Base-by-base conservation (phyloP, 2,888 invertebrate genomes). In the Orthonychiurus folsomi region DNA sequence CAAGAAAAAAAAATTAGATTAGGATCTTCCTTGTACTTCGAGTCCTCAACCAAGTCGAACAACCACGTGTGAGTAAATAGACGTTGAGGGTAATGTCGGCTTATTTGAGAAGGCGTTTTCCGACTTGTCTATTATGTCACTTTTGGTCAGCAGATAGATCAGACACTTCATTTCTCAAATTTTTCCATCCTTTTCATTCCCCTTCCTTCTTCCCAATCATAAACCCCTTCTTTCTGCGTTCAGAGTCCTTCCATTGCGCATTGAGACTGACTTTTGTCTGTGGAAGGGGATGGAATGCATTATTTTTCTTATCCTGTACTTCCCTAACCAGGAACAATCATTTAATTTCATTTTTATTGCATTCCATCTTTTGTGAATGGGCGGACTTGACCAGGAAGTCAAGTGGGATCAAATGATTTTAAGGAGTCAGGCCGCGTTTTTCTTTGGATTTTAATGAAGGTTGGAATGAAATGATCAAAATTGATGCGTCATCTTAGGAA, bases 131-230 rank as follows among this genome's bases (percentile, higher is more conserved):
- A 66, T 66, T 63, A 63, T 66, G 66, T 66, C 63, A 66, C 60
- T 66, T 63, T 63, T 60, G 63, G 63, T 63, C 62, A 62, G 54
- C 58, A 63, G 66, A 63, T 63, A 62, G 59, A 66, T 66, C 63
- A 66, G 66, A 66, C 63, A 66, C 66, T 63, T 66, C 66, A 66
- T 66, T 66, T 66, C 61, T 66, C 66, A 63, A 57, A 59, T 63
- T 63, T 63, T 59, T 66, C 50, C 15, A 54, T 47, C 28, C 52
- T 50, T 24, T 21, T 47, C 47, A 20, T 53, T 37, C 52, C 24
- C 52, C 20, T 23, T 9, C 9, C 21, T 52, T 52, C n/a, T 52
- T 52, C 52, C 20, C n/a, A n/a, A n/a, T n/a, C 52, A 52, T 52
- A 5, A 20, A 52, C 52, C 9, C n/a, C 21, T 52, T 20, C n/a